Conservation (phyloP, 23 tunicate species). For the Clavelina lepadiformis region DNA sequence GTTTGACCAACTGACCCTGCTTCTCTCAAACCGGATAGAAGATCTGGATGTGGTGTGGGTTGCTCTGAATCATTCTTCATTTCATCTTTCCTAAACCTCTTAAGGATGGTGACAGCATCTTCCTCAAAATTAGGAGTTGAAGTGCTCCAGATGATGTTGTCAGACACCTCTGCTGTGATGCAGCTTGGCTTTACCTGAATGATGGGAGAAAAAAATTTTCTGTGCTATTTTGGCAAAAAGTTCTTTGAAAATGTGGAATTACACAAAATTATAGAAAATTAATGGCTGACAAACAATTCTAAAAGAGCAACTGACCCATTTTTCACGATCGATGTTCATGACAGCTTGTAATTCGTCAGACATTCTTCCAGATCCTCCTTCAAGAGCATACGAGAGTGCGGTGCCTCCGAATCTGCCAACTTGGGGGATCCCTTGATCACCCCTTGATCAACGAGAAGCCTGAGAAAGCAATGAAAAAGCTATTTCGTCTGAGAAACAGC, state of each 20-base stretch:
- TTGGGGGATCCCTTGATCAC: conserved; percentile 67
- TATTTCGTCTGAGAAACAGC: no score
- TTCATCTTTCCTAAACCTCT: conserved; percentile 89
- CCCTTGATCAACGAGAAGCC: conserved; percentile 64
- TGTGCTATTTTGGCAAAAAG: neutral
- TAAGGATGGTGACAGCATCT: conserved; percentile 80
- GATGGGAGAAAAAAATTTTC: neutral
- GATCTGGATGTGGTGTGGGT: conserved; percentile 69
- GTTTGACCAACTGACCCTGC: conserved; percentile 76
- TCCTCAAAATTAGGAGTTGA: conserved; percentile 63
- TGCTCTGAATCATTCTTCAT: conserved; percentile 62
- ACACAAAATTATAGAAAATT: no score
- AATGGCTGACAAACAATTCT: no score
- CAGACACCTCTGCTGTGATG: conserved; percentile 48
- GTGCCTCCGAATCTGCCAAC: conserved; percentile 51
- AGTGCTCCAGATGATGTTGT: conserved; percentile 42
- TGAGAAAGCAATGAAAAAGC: no score
- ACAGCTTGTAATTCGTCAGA: conserved; percentile 84
- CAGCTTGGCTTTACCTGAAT: conserved; percentile 58
- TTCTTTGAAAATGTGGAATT: no score
- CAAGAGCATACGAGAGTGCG: conserved; percentile 90
- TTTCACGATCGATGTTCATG: conserved; percentile 24
- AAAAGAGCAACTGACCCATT: conserved; percentile 68
- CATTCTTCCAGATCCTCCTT: conserved; percentile 96
- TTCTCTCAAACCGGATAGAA: conserved; percentile 80